Evolutionary conservation across 92 coral and sea anemone species (phyloP), one percentile per base, ranked within the genome.

Genomic region (Palythoa caribaeorum): DNA sequence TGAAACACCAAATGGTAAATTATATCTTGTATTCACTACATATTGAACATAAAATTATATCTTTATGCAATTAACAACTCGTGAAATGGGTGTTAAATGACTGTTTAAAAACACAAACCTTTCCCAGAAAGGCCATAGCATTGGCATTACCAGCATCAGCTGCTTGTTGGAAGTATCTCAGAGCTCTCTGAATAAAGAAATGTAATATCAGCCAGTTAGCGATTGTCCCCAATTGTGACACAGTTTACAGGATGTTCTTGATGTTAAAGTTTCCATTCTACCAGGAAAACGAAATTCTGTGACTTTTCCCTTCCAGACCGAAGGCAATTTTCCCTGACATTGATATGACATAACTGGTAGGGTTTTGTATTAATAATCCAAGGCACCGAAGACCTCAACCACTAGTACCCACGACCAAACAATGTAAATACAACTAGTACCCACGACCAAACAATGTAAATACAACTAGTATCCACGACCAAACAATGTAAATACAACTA

Each of bases 131-230:
- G 40, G 99, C 99, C 94, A 94, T 94, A 9, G 99, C 99, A 90
- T 95, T 97, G 15, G 98, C 91, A 83, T 97, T 97, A 2, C 98
- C 98, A 65, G 98, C 98, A 71, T 95, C 98, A 9, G 99, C 99
- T 40, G 99, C 99, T 80, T 92, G 94, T 83, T 97, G 99, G 86
- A 97, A 96, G 77, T 97, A 97, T 21, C 98, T 87, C 86, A 89
- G 84, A 5, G 99, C 99, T 87, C 99, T 90, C 99, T 97, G 57
- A 3, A 73, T 9, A 80, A 57, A 91, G 75, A 89, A 77, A 36
- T 10, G 10, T 13, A 73, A 14, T 6, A 38, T 10, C 19, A 13
- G 55, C 66, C 12, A 5, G 1, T 39, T 1, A 15, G 35, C n/a
- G 59, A 2, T 6, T 54, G 3, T 36, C 8, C 47, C 1, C 15